Conservation (phyloP, 2,797 vertebrate species). For the Chlorospingus flavigularis region DNA sequence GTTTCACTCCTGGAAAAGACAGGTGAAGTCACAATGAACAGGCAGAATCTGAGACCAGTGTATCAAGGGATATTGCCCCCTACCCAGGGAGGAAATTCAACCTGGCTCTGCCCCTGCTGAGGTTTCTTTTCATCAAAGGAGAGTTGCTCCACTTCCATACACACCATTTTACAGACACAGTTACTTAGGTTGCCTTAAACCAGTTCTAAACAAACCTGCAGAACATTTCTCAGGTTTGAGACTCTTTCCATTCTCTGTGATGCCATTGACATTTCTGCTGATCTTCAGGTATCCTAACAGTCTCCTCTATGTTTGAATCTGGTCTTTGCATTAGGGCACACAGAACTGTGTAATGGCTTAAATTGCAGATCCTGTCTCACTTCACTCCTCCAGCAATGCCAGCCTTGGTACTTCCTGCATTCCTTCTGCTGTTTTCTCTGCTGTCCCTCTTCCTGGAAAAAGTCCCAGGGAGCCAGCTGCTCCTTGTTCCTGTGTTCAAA, state of each 20-base stretch:
- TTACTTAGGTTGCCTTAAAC: not conserved
- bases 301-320: not conserved
- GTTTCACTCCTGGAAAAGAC: not conserved
- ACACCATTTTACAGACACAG: not conserved
- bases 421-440: conserved; percentile 41
- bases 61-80: not conserved
- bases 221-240: not conserved
- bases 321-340: not conserved
- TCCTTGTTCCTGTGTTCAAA: conserved; percentile 30
- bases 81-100: not conserved
- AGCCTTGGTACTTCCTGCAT: conserved; percentile 31
- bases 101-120: not conserved
- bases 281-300: not conserved
- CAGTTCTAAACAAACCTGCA: not conserved
- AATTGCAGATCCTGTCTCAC: not conserved
- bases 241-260: not conserved
- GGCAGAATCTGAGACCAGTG: not conserved
- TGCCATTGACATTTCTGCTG: not conserved
- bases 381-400: conserved; percentile 28
- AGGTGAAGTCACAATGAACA: not conserved
- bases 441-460: conserved; percentile 41
- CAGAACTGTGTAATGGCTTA: not conserved
- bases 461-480: conserved; percentile 31
- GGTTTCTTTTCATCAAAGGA: not conserved
- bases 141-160: not conserved